Evolutionary conservation across 2,113 vertebrate species (phyloP), one percentile per base, ranked within the genome.

Genomic region (Neotoma lepida): DNA sequence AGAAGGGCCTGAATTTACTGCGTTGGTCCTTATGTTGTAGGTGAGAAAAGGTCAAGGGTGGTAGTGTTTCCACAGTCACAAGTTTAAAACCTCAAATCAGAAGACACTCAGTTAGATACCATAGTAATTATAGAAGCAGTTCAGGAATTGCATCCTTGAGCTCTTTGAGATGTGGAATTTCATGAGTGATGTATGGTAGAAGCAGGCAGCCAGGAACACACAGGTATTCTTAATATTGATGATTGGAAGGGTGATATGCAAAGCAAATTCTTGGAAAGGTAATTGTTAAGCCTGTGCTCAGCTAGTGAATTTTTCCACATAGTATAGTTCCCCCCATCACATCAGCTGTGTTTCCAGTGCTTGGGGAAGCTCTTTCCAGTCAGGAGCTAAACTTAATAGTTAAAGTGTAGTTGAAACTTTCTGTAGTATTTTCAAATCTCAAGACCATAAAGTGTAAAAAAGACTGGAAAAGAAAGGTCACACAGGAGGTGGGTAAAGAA

Each of bases 391-490:
- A 98, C 99, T 94, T 99, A 98, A 98, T 99, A 99, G 97, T 99
- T 99, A 84, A 99, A 99, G 76, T 99, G 99, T 98, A 99, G 99
- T 97, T 99, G 98, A 96, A 99, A 99, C 90, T 99, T 98, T 93
- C 99, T 99, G 98, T 99, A 98, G 99, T 98, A 0, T 99, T 99
- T 98, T 99, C 99, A 80, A 99, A 99, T 94, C 98, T 98, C 95
- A 99, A 84, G 54, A 99, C 98, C 18, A 28, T 33, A 20, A 56
- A 26, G 71, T 49, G 98, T 99, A 78, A 87, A 99, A 9, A 99
- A 28, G 98, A 88, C 98, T 98, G 0, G 98, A 99, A 92, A 99
- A 99, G 96, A 99, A 99, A 80, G 98, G 99, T 61, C 99, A 98
- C 93, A 63, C 99, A 89, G 99, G 6, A 99, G 98, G 90, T 98